Percentiles rank a stretch among this genome's conserved stretches.
These are phyloP conservation scores for Drosophila albomicans DNA, from an alignment of 1,140 invertebrate genomes.

Conservation along the genomic window DNA sequence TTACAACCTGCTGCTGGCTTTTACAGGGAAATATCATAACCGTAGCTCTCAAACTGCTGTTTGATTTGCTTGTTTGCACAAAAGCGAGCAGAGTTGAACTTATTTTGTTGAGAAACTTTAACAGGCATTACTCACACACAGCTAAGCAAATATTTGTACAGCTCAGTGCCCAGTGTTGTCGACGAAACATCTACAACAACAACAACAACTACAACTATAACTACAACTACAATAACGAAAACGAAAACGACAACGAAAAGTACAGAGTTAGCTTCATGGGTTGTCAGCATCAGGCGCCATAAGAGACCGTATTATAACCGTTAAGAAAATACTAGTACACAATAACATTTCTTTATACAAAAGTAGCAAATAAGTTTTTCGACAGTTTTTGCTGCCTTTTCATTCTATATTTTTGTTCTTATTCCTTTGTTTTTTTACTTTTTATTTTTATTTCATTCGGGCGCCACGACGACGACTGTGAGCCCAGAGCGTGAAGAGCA, in stretches of 20 bases:
- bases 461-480: constrained; percentile 23
- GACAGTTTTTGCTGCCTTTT: constrained; percentile 29
- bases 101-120: constrained; percentile 54
- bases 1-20: constrained; percentile 41
- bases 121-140: constrained; percentile 59
- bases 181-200: constrained; percentile 17
- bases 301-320: constrained; percentile 47
- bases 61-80: constrained; percentile 73
- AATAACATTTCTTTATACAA: constrained; percentile 51
- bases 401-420: constrained; percentile 1
- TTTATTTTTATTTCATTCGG: constrained; percentile 28
- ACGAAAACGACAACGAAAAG: background rate
- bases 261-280: constrained; percentile 13
- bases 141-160: constrained; percentile 75
- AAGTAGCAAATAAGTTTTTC: constrained; percentile 43
- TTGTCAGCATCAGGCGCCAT: constrained; percentile 41
- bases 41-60: constrained; percentile 65
- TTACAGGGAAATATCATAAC: constrained; percentile 55
- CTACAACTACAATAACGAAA: background rate
- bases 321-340: constrained; percentile 45
- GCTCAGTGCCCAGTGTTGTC: constrained; percentile 49
- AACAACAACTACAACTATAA: background rate
- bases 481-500: background rate
- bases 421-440: constrained; percentile 16
- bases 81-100: constrained; percentile 67